Evolutionary conservation across 2,888 invertebrate genomes (phyloP).

Genomic region (Malthinus flaveolus): DNA sequence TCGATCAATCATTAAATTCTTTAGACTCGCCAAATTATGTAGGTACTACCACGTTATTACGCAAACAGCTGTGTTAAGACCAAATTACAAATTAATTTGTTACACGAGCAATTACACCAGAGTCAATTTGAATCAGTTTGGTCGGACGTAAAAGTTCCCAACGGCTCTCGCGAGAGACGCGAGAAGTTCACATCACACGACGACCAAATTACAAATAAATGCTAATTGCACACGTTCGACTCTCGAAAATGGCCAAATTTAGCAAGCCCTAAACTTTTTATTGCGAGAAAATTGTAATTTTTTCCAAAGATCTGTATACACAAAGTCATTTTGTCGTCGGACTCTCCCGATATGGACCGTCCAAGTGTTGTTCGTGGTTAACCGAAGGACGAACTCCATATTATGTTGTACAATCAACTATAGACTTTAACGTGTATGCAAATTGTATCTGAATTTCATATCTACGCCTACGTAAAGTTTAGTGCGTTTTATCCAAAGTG

Average conservation of each 20-base stretch:
- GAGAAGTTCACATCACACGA: no score
- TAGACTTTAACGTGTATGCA: constrained; percentile 31
- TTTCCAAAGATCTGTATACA: background rate
- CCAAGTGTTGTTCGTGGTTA: constrained; percentile 19
- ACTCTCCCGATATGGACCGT: constrained; percentile 28
- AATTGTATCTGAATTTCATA: constrained; percentile 28
- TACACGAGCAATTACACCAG: no score
- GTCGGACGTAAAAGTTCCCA: no score
- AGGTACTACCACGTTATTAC: background rate
- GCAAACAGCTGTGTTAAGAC: background rate
- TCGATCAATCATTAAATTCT: background rate
- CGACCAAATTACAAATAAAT: background rate
- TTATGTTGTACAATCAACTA: constrained; percentile 28
- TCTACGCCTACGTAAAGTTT: constrained; percentile 21
- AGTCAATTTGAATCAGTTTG: no score
- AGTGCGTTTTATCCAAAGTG: constrained; percentile 27
- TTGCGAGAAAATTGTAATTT: no score
- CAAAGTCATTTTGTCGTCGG: constrained; percentile 5
- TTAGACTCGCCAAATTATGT: background rate
- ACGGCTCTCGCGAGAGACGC: no score
- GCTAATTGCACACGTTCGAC: background rate
- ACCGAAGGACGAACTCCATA: constrained; percentile 31
- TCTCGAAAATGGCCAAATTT: background rate
- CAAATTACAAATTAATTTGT: background rate
- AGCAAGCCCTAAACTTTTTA: no score